Percentiles rank a stretch among this genome's conserved stretches.
These are phyloP conservation scores for Parotia lawesii DNA, from an alignment of 2,113 vertebrate genomes.

Conservation along the genomic window DNA sequence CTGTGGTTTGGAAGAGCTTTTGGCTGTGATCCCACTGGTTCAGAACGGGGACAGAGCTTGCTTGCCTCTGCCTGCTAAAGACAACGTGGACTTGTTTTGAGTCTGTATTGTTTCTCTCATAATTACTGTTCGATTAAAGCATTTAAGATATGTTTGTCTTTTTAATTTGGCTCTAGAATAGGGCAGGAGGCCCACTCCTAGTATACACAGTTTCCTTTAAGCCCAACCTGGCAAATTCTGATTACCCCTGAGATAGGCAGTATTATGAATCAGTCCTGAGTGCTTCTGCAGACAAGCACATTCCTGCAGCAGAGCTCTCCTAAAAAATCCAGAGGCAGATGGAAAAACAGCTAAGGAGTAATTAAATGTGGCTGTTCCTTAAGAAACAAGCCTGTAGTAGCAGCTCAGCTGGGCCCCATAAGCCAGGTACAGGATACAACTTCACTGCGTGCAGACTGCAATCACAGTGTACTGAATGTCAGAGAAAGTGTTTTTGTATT, in stretches of 20 bases:
- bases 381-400: background rate
- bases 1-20: background rate
- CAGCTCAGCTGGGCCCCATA: background rate
- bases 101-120: background rate
- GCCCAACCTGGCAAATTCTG: background rate
- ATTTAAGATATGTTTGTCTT: slow-evolving; percentile 12
- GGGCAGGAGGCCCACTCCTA: background rate
- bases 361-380: slow-evolving; percentile 6
- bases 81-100: background rate
- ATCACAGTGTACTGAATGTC: background rate
- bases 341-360: background rate
- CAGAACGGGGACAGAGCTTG: background rate
- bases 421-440: background rate
- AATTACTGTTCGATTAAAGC: slow-evolving; percentile 36
- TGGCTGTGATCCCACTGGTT: background rate
- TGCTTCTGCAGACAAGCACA: slow-evolving; percentile 17
- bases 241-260: slow-evolving; percentile 5
- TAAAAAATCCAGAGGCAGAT: slow-evolving; percentile 34
- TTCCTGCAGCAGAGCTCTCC: slow-evolving; percentile 29
- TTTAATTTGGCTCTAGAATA: slow-evolving; percentile 14
- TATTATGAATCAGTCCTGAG: background rate
- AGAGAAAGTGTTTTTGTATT: background rate
- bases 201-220: background rate
- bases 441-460: background rate
- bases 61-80: slow-evolving; percentile 51